Conservation (phyloP, 2,113 vertebrate genomes). For the Saguinus midas region DNA sequence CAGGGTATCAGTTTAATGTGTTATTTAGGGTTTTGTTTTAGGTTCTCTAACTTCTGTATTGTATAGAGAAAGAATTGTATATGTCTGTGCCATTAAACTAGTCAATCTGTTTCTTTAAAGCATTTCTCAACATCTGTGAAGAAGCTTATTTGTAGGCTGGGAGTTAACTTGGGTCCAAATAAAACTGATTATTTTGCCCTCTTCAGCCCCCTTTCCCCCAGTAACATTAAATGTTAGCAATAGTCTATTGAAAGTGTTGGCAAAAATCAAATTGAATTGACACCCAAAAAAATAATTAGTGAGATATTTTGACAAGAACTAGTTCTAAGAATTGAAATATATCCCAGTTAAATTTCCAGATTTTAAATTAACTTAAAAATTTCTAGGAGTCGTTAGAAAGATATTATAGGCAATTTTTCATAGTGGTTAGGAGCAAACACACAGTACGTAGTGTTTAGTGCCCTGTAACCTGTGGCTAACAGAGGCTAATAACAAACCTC, state of each 20-base stretch:
- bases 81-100: not conserved
- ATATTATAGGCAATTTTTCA: conserved; percentile 71
- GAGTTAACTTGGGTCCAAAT: conserved; percentile 36
- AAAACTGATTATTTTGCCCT: conserved; percentile 28
- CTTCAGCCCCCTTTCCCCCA: not conserved
- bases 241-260: conserved; percentile 17
- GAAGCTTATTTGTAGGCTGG: conserved; percentile 28
- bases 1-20: not conserved
- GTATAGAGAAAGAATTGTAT: not conserved
- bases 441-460: conserved; percentile 75
- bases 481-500: conserved; percentile 73
- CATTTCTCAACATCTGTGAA: conserved; percentile 28
- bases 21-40: conserved; percentile 37
- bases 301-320: conserved; percentile 53
- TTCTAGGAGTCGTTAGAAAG: conserved; percentile 68
- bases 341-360: conserved; percentile 48
- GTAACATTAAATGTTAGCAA: not conserved
- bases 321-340: conserved; percentile 59
- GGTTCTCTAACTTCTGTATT: not conserved
- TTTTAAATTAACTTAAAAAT: conserved; percentile 67
- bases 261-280: conserved; percentile 38
- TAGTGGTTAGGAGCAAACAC: conserved; percentile 71
- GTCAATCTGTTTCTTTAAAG: not conserved
- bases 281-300: conserved; percentile 52
- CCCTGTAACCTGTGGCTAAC: conserved; percentile 74